A percentile compares a stretch with the other conserved stretches of the same genome.
phyloP scores from a whole-genome alignment of 2,888 invertebrate species.

The Plutella xylostella region DNA sequence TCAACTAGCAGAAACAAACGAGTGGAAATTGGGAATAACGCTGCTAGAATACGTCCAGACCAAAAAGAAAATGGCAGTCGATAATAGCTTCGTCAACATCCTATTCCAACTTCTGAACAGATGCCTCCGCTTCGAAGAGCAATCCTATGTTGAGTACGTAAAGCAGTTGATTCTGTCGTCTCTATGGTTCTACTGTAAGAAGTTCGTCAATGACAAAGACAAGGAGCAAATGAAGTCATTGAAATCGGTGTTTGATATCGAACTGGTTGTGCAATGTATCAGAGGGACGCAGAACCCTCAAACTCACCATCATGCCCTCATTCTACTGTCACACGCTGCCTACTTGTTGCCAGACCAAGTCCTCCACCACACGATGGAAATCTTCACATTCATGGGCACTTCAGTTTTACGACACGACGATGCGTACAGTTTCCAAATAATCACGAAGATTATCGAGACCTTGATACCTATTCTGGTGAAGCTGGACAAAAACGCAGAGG shows the following conservation, averaged over 20 bases:
- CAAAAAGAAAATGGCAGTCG: slow-evolving; percentile 81
- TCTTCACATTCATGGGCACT: slow-evolving; percentile 98
- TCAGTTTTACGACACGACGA: slow-evolving; percentile 94
- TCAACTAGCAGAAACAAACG: slow-evolving; percentile 72
- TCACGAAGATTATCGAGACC: slow-evolving; percentile 88
- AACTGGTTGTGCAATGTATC: slow-evolving; percentile 88
- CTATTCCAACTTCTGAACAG: slow-evolving; percentile 84
- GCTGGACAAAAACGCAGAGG: slow-evolving; percentile 42
- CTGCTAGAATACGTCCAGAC: slow-evolving; percentile 87
- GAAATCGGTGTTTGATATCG: slow-evolving; percentile 74
- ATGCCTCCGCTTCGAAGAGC: slow-evolving; percentile 85
- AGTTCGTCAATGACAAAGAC: slow-evolving; percentile 55
- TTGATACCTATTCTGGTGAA: slow-evolving; percentile 87
- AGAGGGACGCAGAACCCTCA: slow-evolving; percentile 93
- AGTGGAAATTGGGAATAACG: slow-evolving; percentile 85
- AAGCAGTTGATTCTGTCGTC: slow-evolving; percentile 88
- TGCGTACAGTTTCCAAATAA: slow-evolving; percentile 94
- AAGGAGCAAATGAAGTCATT: slow-evolving; percentile 49
- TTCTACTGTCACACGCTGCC: slow-evolving; percentile 84
- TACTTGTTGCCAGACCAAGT: slow-evolving; percentile 85
- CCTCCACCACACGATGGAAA: slow-evolving; percentile 92
- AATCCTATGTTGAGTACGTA: slow-evolving; percentile 85
- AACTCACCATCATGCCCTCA: slow-evolving; percentile 93
- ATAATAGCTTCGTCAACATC: slow-evolving; percentile 75
- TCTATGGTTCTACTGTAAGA: slow-evolving; percentile 78